Percentiles rank a stretch among this genome's conserved stretches.
Conservation (phyloP, 2,113 vertebrate genomes). For the Ariopsis seemanni region DNA sequence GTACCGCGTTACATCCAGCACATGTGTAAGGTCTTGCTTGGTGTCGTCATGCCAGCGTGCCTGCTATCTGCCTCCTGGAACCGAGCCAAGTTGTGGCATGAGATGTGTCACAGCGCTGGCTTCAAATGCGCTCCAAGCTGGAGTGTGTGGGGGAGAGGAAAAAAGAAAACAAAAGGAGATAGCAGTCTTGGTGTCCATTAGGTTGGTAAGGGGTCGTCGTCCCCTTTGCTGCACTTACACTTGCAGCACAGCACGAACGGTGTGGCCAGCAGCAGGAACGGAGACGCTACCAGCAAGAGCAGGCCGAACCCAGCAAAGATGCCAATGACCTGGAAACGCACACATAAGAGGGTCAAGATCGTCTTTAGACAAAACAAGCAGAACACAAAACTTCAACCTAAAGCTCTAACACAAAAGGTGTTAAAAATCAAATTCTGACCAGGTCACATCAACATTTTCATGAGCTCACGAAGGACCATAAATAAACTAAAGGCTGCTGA, state of each 20-base stretch:
- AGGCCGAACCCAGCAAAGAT: constrained; percentile 98
- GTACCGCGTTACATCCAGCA: constrained; percentile 25
- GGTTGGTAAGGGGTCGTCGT: constrained; percentile 93
- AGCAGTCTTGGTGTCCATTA: constrained; percentile 65
- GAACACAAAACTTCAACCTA: neutral
- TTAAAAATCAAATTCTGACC: neutral
- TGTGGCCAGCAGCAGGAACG: constrained; percentile 93
- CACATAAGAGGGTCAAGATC: neutral
- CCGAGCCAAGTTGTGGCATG: constrained; percentile 60
- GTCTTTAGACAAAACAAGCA: neutral
- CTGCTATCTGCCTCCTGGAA: constrained; percentile 39
- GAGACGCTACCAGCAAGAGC: constrained; percentile 91
- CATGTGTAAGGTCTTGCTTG: constrained; percentile 35
- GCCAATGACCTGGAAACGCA: constrained; percentile 85
- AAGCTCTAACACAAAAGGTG: neutral
- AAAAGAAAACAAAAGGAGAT: constrained; percentile 52
- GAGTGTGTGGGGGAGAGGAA: constrained; percentile 51
- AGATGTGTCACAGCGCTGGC: constrained; percentile 61
- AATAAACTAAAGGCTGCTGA: neutral
- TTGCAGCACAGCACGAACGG: constrained; percentile 98
- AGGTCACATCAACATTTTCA: neutral
- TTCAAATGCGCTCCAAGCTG: constrained; percentile 60
- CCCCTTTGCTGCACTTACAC: constrained; percentile 97
- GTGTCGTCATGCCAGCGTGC: constrained; percentile 34
- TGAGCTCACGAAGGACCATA: neutral